phyloP scores from a whole-genome alignment of 2,113 vertebrate species.

The Alligator sinensis region DNA sequence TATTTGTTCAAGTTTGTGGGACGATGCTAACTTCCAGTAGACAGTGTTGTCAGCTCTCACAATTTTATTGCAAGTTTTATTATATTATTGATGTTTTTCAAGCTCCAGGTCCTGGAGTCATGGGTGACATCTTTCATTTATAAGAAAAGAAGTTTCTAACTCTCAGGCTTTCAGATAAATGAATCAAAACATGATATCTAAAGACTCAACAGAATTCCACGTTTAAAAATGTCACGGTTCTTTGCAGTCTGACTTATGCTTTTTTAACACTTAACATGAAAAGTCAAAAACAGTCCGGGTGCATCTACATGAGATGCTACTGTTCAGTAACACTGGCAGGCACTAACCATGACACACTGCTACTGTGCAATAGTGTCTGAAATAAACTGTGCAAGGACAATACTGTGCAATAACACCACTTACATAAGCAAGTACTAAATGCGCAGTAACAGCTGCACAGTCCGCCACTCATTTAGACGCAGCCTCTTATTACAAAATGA shows the following conservation, averaged over 20 bases:
- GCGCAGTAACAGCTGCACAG: too few species aligned
- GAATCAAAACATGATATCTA: background rate
- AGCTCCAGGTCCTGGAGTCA: background rate
- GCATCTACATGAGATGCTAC: too few species aligned
- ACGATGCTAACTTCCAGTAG: slow-evolving; percentile 48
- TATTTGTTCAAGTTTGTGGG: slow-evolving; percentile 35
- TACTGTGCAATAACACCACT: too few species aligned
- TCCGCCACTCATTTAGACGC: too few species aligned
- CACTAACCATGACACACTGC: too few species aligned
- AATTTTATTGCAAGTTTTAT: slow-evolving; percentile 1
- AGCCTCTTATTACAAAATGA: background rate
- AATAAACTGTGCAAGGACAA: too few species aligned
- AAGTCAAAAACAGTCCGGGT: too few species aligned
- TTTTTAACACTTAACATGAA: background rate
- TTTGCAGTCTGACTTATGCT: background rate
- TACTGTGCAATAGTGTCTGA: too few species aligned
- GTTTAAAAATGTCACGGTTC: too few species aligned
- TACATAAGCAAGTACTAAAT: too few species aligned
- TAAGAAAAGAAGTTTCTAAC: background rate
- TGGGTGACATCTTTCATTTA: background rate
- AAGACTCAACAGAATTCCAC: background rate
- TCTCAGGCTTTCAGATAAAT: background rate
- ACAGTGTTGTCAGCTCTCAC: slow-evolving; percentile 35
- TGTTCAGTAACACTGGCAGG: too few species aligned
- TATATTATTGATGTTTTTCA: background rate